Conservation (phyloP, 35 echinoderm and acorn worm species). For the Chiridota heheva region DNA sequence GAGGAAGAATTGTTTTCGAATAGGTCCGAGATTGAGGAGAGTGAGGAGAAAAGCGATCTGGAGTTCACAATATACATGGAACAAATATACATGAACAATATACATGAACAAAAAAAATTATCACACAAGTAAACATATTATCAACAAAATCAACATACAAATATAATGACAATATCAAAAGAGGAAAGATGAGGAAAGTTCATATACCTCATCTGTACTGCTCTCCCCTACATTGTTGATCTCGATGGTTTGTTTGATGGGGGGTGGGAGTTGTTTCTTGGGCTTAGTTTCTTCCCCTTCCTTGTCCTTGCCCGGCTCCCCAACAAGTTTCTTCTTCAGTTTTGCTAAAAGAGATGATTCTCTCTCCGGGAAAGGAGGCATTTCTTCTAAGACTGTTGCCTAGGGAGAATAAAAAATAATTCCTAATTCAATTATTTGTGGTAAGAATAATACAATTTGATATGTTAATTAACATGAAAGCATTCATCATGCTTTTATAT, state of each 20-base stretch:
- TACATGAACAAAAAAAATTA: not conserved
- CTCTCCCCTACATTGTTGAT: constrained; percentile 87
- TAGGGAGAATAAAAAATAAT: not conserved
- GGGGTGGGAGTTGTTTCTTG: not conserved
- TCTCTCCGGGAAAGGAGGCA: constrained; percentile 97
- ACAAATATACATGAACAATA: not conserved
- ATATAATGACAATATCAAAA: too few relatives aligned
- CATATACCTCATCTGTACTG: constrained; percentile 72
- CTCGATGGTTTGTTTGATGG: constrained; percentile 30
- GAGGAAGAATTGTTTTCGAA: too few relatives aligned
- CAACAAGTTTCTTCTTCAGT: constrained; percentile 90
- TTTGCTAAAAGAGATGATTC: constrained; percentile 93
- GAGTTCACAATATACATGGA: not conserved
- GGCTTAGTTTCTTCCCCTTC: constrained; percentile 30
- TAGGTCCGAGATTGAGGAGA: too few relatives aligned
- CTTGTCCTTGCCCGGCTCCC: constrained; percentile 24
- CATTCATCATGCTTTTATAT: not conserved
- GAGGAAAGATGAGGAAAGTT: not conserved
- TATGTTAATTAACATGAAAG: not conserved
- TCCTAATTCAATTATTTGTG: not conserved
- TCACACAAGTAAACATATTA: not conserved
- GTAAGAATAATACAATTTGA: not conserved
- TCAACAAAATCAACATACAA: too few relatives aligned
- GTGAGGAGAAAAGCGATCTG: too few relatives aligned
- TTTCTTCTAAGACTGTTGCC: constrained; percentile 96